Evolutionary conservation across 2,888 invertebrate species (phyloP).

Genomic region (Rhamnusium bicolor): DNA sequence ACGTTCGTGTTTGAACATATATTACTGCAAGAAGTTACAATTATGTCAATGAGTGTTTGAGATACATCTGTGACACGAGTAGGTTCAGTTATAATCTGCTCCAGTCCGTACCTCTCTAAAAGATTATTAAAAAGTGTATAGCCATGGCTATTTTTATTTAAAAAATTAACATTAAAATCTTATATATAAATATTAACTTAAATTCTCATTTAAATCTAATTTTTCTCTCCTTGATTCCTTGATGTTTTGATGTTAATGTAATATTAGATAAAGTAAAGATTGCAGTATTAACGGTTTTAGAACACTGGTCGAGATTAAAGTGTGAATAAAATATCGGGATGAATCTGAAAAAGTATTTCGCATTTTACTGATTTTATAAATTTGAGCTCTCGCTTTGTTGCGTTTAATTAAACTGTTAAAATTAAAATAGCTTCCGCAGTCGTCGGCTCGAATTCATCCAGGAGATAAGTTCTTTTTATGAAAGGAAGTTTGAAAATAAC

Average conservation of each 20-base stretch:
- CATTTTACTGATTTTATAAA: slow-evolving; percentile 18
- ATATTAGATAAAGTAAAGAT: neutral
- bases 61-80: too few species aligned
- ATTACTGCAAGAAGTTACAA: too few species aligned
- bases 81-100: too few species aligned
- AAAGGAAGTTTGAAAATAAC: neutral
- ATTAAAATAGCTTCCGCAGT: slow-evolving; percentile 17
- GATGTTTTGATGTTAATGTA: neutral
- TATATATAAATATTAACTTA: neutral
- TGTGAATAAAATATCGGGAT: slow-evolving; percentile 8
- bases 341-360: slow-evolving; percentile 10
- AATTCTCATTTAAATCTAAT: neutral
- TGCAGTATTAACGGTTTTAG: neutral
- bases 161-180: too few species aligned
- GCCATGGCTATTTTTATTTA: too few species aligned
- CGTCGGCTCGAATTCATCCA: neutral
- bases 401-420: slow-evolving; percentile 29
- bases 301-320: neutral
- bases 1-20: too few species aligned
- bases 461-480: neutral
- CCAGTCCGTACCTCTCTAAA: too few species aligned
- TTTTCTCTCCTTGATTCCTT: neutral
- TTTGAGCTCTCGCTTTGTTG: slow-evolving; percentile 9
- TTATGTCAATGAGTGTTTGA: too few species aligned
- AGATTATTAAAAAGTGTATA: too few species aligned